Evolutionary conservation across 1,140 invertebrate genomes (phyloP).

Genomic region (Cyphomyrmex costatus): DNA sequence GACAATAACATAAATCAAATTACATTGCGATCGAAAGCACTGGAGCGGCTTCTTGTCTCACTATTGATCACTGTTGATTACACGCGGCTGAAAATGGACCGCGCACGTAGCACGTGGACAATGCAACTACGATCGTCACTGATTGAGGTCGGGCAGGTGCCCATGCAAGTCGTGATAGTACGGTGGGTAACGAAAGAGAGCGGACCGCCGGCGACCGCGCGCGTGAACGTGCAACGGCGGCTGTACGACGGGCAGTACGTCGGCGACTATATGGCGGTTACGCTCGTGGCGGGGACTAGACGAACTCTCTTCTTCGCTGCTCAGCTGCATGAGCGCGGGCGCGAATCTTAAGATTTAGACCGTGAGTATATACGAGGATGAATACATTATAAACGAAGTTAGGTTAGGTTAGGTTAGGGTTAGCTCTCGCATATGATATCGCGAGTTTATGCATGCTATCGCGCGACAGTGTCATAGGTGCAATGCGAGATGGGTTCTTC

Average conservation of each 20-base stretch:
- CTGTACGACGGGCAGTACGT: too few relatives aligned
- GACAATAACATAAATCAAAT: background rate
- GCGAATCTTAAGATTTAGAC: constrained; percentile 43
- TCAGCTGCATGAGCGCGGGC: constrained; percentile 27
- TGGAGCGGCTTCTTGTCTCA: background rate
- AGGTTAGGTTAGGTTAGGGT: constrained; percentile 18
- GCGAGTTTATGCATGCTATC: constrained; percentile 73
- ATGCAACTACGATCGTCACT: constrained; percentile 49
- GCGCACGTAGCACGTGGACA: constrained; percentile 47
- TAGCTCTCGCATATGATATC: constrained; percentile 30
- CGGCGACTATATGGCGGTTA: constrained; percentile 7
- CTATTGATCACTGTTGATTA: constrained; percentile 13
- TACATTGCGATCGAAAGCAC: constrained; percentile 1
- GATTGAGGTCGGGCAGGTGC: constrained; percentile 51
- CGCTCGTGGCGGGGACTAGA: background rate
- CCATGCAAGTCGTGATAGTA: constrained; percentile 47
- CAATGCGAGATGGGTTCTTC: constrained; percentile 71
- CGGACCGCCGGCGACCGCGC: constrained; percentile 24
- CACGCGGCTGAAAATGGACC: background rate
- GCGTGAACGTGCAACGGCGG: constrained; percentile 31
- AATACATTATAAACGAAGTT: background rate
- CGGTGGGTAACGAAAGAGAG: constrained; percentile 39
- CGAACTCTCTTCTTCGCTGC: constrained; percentile 1
- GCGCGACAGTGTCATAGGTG: constrained; percentile 79
- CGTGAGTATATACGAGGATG: background rate